Conservation (phyloP, 2,113 vertebrate genomes). For the Potamarius usumacintae region DNA sequence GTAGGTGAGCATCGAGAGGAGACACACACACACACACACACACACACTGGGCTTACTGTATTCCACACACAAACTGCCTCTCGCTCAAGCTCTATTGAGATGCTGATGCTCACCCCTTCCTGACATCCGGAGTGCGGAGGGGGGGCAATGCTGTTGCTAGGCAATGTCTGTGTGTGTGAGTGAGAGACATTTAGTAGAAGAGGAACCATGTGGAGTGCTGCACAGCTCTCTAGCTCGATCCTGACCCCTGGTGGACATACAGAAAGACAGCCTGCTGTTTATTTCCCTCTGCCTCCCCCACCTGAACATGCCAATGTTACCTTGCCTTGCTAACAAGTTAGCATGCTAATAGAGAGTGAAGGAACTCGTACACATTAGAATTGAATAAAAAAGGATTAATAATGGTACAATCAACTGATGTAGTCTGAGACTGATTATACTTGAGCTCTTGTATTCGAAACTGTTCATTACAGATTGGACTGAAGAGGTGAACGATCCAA, state of each 20-base stretch:
- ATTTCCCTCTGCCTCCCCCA: neutral
- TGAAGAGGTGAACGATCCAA: neutral
- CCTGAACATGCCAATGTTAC: neutral
- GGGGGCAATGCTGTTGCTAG: slow-evolving; percentile 36
- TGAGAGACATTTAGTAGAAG: slow-evolving; percentile 39
- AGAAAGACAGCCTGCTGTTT: neutral
- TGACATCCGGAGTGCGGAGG: slow-evolving; percentile 43
- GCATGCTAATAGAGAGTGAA: neutral
- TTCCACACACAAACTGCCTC: neutral
- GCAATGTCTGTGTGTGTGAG: slow-evolving; percentile 28
- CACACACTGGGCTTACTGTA: slow-evolving; percentile 22
- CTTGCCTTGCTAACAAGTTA: neutral
- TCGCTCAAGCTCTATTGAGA: slow-evolving; percentile 19
- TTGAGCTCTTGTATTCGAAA: neutral
- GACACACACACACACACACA: slow-evolving; percentile 17
- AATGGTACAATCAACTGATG: neutral
- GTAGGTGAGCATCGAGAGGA: neutral
- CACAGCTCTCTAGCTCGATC: neutral
- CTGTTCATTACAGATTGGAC: neutral
- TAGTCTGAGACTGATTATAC: neutral
- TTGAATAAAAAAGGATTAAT: neutral
- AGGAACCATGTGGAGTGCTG: slow-evolving; percentile 19
- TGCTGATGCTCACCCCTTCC: slow-evolving; percentile 43
- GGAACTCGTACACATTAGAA: neutral
- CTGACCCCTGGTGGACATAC: slow-evolving; percentile 25